Evolutionary conservation across 2,888 invertebrate genomes (phyloP).

Genomic region (Geotrupes spiniger): DNA sequence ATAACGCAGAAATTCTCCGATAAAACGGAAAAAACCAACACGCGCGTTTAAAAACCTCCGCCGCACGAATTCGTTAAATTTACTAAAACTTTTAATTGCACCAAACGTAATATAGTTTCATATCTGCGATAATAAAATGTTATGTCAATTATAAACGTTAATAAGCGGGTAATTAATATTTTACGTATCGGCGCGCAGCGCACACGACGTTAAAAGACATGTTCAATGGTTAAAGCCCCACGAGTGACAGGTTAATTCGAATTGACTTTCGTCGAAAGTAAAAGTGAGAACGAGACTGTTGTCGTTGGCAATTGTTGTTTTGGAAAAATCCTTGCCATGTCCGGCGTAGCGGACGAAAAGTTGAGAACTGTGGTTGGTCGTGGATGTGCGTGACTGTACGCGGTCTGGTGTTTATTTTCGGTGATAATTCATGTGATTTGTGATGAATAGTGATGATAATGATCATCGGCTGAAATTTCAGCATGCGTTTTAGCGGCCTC

Average conservation of each 20-base stretch:
- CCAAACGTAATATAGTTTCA: too few species aligned
- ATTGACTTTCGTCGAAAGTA: too few species aligned
- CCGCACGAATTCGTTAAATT: too few species aligned
- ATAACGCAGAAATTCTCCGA: constrained; percentile 2
- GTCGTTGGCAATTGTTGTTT: constrained; percentile 1
- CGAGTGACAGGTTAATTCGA: too few species aligned
- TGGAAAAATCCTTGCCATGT: background rate
- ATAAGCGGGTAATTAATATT: too few species aligned
- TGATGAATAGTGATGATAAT: constrained; percentile 23
- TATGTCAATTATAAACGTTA: too few species aligned
- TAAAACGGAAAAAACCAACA: constrained; percentile 1
- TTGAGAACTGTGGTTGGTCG: constrained; percentile 10
- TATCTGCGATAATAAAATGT: too few species aligned
- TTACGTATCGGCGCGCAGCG: too few species aligned
- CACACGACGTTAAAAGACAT: too few species aligned
- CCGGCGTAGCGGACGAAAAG: constrained; percentile 6
- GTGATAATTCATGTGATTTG: constrained; percentile 13
- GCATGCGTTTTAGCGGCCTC: constrained; percentile 26
- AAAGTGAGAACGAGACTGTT: too few species aligned
- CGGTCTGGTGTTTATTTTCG: background rate
- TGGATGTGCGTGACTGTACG: constrained; percentile 10
- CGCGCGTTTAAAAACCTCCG: background rate
- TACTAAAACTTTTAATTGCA: too few species aligned
- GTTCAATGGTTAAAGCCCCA: too few species aligned
- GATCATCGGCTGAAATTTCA: constrained; percentile 26